Evolutionary conservation across 2,888 invertebrate genomes (phyloP).

Genomic region (Zaprionus obscuricornis): DNA sequence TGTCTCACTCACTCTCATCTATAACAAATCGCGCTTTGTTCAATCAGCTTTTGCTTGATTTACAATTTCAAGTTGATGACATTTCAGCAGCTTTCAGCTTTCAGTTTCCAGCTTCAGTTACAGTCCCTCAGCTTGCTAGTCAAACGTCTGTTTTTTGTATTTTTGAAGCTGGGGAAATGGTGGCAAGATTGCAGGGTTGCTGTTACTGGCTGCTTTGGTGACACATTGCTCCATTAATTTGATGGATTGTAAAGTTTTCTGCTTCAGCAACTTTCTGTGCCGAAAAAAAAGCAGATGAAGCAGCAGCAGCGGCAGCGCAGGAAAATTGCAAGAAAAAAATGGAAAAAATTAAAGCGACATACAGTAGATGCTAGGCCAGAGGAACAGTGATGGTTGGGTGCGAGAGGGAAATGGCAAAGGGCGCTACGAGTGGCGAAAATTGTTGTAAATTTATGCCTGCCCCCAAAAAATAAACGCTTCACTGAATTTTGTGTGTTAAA

Average conservation of each 20-base stretch:
- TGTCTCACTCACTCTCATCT: neutral
- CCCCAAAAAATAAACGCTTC: constrained; percentile 66
- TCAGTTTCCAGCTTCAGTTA: constrained; percentile 1
- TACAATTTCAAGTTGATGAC: constrained; percentile 69
- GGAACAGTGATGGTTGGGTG: constrained; percentile 4
- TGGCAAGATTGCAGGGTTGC: neutral
- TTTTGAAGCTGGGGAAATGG: neutral
- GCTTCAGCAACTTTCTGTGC: constrained; percentile 64
- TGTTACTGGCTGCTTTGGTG: constrained; percentile 51
- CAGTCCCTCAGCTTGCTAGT: constrained; percentile 7
- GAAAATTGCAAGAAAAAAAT: constrained; percentile 54
- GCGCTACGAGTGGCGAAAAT: neutral
- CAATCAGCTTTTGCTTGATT: constrained; percentile 68
- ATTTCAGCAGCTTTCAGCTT: constrained; percentile 45
- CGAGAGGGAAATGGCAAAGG: neutral
- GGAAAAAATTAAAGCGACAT: constrained; percentile 63
- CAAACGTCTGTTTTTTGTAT: constrained; percentile 28
- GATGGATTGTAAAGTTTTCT: constrained; percentile 78
- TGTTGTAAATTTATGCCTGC: constrained; percentile 69
- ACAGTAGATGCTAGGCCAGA: constrained; percentile 21
- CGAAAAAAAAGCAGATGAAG: constrained; percentile 26
- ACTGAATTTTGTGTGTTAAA: constrained; percentile 70
- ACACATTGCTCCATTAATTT: constrained; percentile 79
- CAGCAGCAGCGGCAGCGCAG: constrained; percentile 4
- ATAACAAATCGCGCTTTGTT: constrained; percentile 52